A percentile compares a stretch with the other conserved stretches of the same genome.
phyloP scores from a whole-genome alignment of 2,888 invertebrate genomes.

The Psylliodes chrysocephalus region DNA sequence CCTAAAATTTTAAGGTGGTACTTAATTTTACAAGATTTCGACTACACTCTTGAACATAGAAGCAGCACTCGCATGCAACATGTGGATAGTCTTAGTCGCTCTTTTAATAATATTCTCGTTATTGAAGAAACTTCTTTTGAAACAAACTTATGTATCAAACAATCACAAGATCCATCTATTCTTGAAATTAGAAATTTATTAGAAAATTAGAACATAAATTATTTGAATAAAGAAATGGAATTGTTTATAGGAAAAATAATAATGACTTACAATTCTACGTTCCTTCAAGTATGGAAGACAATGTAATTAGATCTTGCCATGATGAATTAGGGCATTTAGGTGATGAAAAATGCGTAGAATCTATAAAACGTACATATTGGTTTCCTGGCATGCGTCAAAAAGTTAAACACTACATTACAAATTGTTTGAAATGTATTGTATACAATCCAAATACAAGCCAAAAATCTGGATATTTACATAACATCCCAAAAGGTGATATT shows the following conservation, averaged over 20 bases:
- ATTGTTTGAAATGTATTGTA: constrained; percentile 17
- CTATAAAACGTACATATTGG: constrained; percentile 1
- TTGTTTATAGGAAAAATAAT: background rate
- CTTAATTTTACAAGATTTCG: background rate
- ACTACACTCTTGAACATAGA: no score
- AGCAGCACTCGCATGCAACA: no score
- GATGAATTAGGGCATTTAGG: background rate
- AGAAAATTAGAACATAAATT: background rate
- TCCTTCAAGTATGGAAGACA: background rate
- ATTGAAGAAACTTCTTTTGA: no score
- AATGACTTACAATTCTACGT: background rate
- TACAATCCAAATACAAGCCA: background rate
- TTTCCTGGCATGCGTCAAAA: background rate
- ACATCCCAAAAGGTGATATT: background rate
- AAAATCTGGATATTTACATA: background rate
- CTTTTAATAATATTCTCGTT: no score
- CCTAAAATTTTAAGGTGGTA: constrained; percentile 1
- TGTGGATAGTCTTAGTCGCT: background rate
- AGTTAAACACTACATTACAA: constrained; percentile 1
- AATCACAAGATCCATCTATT: background rate
- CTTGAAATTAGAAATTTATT: background rate
- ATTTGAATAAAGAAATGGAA: background rate
- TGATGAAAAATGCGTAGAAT: background rate
- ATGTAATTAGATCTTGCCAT: no score
- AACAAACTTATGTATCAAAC: no score